Evolutionary conservation across 2,888 invertebrate species (phyloP), one percentile per base, ranked within the genome.

Genomic region (Leptopilina myrica): DNA sequence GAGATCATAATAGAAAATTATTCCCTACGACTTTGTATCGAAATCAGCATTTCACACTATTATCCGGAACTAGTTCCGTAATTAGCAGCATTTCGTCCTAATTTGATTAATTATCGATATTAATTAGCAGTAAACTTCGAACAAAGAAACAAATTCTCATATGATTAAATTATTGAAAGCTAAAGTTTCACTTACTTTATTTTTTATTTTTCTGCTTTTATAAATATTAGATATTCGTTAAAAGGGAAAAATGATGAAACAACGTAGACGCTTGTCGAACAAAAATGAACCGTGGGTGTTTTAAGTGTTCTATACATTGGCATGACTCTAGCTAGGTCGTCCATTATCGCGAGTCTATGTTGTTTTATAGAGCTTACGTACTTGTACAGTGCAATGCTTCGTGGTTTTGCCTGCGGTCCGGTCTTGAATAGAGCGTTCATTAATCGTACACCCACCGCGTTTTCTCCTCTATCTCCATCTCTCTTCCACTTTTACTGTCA

Each of bases 331-430:
- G 46, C 26, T 26, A 33, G 26, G 53, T 53, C 69, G 53, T 69
- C 53, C 69, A 69, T 69, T 69, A 69, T 69, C 69, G 14, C 20
- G 33, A 53, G 69, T 69, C 14, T 69, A 69, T 69, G 69, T 69
- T 73, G 56, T 33, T 73, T 73, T 73, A 53, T 56, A 33, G 69
- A 53, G 33, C 69, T 73, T 49, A 73, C 56, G 26, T 62, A 62
- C 62, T 62, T 20, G 62, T 56, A 73, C 53, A 53, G 53, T 49
- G 69, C 69, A 69, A 14, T 69, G 69, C 69, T 69, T 69, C 56
- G 33, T 26, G 69, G 56, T 73, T 73, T 69, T 64, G 67, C 67
- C 67, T 69, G 67, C 67, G 67, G 67, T 69, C 49, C 26, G 49
- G 67, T 49, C 67, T 46, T 69, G 49, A 69, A 69, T 69, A 69